Evolutionary conservation across 2,888 invertebrate species (phyloP), one percentile per base, ranked within the genome.

Genomic region (Subacronicta megacephala): DNA sequence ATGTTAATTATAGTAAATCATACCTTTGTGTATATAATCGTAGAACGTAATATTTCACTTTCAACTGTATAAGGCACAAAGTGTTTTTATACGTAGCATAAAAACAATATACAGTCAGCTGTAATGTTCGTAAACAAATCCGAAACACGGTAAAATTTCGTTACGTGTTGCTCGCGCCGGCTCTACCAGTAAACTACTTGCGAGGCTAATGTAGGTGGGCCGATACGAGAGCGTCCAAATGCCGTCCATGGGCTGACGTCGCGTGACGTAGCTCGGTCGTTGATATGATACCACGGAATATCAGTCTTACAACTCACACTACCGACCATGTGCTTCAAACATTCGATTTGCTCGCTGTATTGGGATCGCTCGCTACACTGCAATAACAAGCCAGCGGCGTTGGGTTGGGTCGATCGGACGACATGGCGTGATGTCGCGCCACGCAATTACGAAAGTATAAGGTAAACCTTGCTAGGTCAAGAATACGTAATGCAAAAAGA

Each of bases 361-460:
- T 20, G 38, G 51, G 41, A 52, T 46, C 51, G 56, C 31, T 44
- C 41, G 45, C 41, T 46, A 46, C 52, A 53, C 51, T 29, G 38
- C 44, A 44, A 44, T 38, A 46, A 63, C 40, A 53, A 45, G 41
- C 59, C 46, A 54, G 37, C 37, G n/a, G n/a, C n/a, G n/a, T n/a
- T 31, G 31, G 31, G 61, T 43, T 72, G 75, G 80, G 84, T 78
- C 81, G 81, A 88, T 90, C 86, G 90, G 84, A 84, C 84, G 90
- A 83, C 83, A 82, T 93, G 92, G 93, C 93, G 93, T 92, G 89
- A 90, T 88, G 81, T 87, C 89, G 85, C 76, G 82, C 88, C 86
- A 88, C 79, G 76, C 61, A 38, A 61, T 86, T 90, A 86, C 88
- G 92, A 92, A 93, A 93, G 90, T 87, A 59, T 62, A n/a, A n/a